A percentile compares a stretch with the other conserved stretches of the same genome.
Evolutionary conservation across 92 coral and sea anemone genomes (phyloP).

Genomic region (Zoanthus sociatus): DNA sequence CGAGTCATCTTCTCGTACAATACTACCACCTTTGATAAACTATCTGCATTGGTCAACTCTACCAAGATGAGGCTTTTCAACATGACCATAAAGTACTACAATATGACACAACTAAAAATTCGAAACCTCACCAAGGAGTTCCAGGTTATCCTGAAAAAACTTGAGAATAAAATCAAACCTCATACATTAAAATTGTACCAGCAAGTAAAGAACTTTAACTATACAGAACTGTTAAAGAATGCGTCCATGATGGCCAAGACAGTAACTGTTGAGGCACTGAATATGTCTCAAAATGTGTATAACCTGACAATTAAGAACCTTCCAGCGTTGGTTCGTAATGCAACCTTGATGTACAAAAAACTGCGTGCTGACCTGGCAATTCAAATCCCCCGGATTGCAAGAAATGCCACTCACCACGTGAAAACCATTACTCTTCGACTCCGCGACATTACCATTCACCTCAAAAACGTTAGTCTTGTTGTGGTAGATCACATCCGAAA

Average conservation of each 20-base stretch:
- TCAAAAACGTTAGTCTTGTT: constrained; percentile 67
- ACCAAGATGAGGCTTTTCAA: constrained; percentile 65
- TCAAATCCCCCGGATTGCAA: constrained; percentile 19
- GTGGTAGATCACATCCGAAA: constrained; percentile 32
- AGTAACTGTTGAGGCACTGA: constrained; percentile 57
- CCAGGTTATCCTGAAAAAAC: constrained; percentile 64
- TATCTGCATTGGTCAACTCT: constrained; percentile 54
- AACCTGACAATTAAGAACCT: constrained; percentile 60
- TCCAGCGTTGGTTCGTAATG: constrained; percentile 59
- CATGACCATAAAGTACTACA: constrained; percentile 71
- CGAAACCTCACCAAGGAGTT: constrained; percentile 72
- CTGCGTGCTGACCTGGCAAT: constrained; percentile 48
- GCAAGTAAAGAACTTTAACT: constrained; percentile 71
- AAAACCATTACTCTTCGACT: constrained; percentile 70
- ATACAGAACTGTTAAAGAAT: constrained; percentile 66
- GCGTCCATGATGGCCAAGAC: constrained; percentile 65
- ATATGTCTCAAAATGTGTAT: constrained; percentile 58
- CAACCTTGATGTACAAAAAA: constrained; percentile 66
- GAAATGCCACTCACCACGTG: constrained; percentile 49
- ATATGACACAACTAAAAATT: constrained; percentile 66
- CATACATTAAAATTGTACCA: constrained; percentile 67
- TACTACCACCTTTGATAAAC: constrained; percentile 70
- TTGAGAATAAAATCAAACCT: constrained; percentile 79
- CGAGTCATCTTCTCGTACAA: constrained; percentile 83
- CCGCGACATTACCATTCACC: constrained; percentile 64